A percentile compares a stretch with the other conserved stretches of the same genome.
Conservation (phyloP, 2,797 vertebrate genomes). For the Siniperca obscura region DNA sequence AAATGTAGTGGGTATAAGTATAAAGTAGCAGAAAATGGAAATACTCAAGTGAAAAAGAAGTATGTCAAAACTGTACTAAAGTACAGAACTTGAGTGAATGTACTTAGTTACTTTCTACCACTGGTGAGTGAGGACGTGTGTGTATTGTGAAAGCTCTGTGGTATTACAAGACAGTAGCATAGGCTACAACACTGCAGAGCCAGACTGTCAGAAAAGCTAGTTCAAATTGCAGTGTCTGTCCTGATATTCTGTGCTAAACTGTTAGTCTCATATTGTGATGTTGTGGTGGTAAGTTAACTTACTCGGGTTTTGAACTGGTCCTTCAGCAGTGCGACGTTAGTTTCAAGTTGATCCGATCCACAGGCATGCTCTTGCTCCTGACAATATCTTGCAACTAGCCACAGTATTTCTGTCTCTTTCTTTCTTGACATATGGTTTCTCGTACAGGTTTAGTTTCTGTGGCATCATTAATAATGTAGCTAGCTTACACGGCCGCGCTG, state of each 20-base stretch:
- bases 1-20: neutral
- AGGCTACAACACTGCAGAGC: neutral
- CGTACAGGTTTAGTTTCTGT: conserved; percentile 63
- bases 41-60: neutral
- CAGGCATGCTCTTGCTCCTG: conserved; percentile 20
- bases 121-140: neutral
- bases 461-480: conserved; percentile 81
- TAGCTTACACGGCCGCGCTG: conserved; percentile 43
- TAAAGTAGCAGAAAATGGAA: neutral
- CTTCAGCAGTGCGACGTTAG: conserved; percentile 11
- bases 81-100: no score
- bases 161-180: neutral
- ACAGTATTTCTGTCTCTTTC: conserved; percentile 13
- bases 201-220: neutral
- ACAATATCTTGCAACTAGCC: conserved; percentile 20
- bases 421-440: conserved; percentile 62
- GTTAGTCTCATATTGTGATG: neutral
- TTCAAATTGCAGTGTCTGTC: neutral
- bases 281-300: conserved; percentile 51
- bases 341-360: conserved; percentile 23
- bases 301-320: conserved; percentile 20
- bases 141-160: conserved; percentile 4
- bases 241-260: neutral
- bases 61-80: neutral
- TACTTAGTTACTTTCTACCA: neutral